Percentiles rank a stretch among this genome's conserved stretches.
phyloP scores from a whole-genome alignment of 2,797 vertebrate genomes.

The Ataeniobius toweri region DNA sequence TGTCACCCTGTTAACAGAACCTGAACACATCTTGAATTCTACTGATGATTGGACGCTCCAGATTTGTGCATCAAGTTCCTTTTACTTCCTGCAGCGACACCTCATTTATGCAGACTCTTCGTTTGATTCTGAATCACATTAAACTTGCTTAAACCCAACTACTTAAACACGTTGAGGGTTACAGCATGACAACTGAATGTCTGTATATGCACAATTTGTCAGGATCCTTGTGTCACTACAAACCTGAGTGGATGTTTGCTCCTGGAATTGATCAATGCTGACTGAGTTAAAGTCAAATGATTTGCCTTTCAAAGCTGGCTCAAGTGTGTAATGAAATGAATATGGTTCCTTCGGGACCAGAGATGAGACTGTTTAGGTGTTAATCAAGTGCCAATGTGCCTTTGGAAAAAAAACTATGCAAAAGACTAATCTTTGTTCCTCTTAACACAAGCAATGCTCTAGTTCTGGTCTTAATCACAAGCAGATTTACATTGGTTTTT shows the following conservation, averaged over 20 bases:
- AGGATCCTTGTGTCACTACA: constrained; percentile 56
- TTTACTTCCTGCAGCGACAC: constrained; percentile 51
- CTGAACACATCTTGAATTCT: constrained; percentile 34
- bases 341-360: constrained; percentile 79
- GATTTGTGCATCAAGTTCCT: constrained; percentile 40
- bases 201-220: constrained; percentile 76
- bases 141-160: constrained; percentile 66
- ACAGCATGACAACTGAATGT: constrained; percentile 73
- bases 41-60: constrained; percentile 35
- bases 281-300: constrained; percentile 34
- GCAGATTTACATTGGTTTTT: constrained; percentile 71
- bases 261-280: constrained; percentile 28
- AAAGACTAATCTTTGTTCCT: constrained; percentile 68
- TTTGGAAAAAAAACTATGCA: constrained; percentile 95
- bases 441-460: constrained; percentile 83
- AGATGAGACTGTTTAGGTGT: constrained; percentile 71
- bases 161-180: constrained; percentile 59
- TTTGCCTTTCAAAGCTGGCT: constrained; percentile 63
- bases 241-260: constrained; percentile 42
- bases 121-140: constrained; percentile 66
- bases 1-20: constrained; percentile 37
- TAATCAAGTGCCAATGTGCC: constrained; percentile 88
- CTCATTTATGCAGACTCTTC: constrained; percentile 63
- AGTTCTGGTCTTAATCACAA: constrained; percentile 71
- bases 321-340: constrained; percentile 42